These are phyloP conservation scores for Columbina picui DNA, from an alignment of 2,113 vertebrate species.

Conservation along the genomic window DNA sequence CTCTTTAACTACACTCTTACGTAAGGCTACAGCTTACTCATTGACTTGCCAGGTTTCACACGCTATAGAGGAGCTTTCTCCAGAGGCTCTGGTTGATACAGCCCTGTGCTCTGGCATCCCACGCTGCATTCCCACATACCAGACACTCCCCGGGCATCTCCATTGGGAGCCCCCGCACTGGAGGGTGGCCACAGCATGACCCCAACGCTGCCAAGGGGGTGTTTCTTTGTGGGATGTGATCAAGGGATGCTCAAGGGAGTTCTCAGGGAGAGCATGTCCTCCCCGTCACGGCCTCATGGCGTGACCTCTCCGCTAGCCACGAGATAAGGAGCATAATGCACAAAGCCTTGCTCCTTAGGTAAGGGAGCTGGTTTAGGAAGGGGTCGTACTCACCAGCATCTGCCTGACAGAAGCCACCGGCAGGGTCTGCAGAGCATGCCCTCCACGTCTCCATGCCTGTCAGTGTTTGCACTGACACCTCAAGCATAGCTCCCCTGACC, in stretches of 20 bases:
- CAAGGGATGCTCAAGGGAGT: neutral
- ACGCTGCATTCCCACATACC: accelerated
- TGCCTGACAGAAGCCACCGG: accelerated
- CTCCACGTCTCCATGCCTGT: accelerated
- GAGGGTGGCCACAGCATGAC: accelerated
- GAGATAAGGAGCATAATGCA: neutral
- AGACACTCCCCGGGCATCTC: neutral
- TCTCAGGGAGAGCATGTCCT: accelerated
- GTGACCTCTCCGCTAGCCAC: accelerated
- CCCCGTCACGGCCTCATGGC: accelerated
- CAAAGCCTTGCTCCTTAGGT: neutral
- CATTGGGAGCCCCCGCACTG: accelerated
- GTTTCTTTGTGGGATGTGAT: neutral
- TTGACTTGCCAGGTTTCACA: neutral
- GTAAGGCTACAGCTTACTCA: neutral
- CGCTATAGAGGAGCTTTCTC: accelerated
- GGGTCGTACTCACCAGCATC: accelerated
- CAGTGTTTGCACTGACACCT: neutral
- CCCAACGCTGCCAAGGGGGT: accelerated
- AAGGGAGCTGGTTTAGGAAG: neutral
- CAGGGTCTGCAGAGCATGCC: accelerated
- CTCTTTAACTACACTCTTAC: neutral
- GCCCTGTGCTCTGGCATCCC: neutral
- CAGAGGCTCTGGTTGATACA: neutral
- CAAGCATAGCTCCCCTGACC: neutral